Conservation (phyloP, 2,113 vertebrate genomes). For the Athene cunicularia region DNA sequence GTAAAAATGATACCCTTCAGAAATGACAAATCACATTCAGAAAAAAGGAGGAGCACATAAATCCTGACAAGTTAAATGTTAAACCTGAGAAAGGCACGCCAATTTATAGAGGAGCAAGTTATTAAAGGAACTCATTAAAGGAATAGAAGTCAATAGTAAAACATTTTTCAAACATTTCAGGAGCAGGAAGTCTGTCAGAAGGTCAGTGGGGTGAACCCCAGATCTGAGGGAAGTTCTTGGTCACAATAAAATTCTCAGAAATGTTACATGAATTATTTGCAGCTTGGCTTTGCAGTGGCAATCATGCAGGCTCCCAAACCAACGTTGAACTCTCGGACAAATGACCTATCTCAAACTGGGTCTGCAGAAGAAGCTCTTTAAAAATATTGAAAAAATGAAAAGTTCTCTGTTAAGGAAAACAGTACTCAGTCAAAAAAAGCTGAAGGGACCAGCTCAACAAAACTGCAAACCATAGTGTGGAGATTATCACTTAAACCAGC, state of each 20-base stretch:
- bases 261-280: background rate
- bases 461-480: background rate
- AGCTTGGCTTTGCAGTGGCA: background rate
- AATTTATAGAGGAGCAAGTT: conserved; percentile 29
- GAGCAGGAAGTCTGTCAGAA: conserved; percentile 39
- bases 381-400: background rate
- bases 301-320: background rate
- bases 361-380: background rate
- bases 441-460: background rate
- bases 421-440: background rate
- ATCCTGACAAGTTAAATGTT: conserved; percentile 19
- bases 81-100: background rate
- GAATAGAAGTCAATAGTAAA: conserved; percentile 55
- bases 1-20: background rate
- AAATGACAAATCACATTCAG: background rate
- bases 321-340: background rate
- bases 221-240: conserved; percentile 5
- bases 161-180: conserved; percentile 34
- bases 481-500: background rate
- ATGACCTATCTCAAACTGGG: background rate
- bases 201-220: conserved; percentile 21
- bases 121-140: conserved; percentile 29
- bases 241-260: conserved; percentile 21
- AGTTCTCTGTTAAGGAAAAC: background rate
- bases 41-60: background rate